Conservation (phyloP, 2,888 invertebrate genomes). For the Habrosyne pyritoides region DNA sequence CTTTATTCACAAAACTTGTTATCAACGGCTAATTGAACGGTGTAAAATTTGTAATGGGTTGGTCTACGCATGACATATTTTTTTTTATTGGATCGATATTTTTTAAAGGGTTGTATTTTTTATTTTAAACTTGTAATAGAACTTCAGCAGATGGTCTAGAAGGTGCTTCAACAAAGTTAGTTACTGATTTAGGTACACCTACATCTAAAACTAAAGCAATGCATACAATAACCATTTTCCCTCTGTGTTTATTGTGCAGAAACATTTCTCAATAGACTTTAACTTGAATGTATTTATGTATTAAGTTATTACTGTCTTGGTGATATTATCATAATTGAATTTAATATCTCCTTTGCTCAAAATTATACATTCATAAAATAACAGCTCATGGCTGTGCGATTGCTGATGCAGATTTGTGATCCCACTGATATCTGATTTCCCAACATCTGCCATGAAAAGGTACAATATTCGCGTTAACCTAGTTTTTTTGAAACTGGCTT, state of each 20-base stretch:
- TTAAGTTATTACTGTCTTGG: neutral
- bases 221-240: neutral
- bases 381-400: neutral
- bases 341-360: neutral
- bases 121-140: no score
- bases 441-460: neutral
- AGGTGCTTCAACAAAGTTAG: no score
- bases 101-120: neutral
- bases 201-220: neutral
- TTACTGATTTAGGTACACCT: no score
- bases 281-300: neutral
- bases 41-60: neutral
- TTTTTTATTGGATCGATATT: neutral
- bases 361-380: slow-evolving; percentile 1
- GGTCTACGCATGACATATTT: neutral
- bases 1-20: neutral
- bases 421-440: neutral
- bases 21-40: neutral
- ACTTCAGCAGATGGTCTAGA: no score
- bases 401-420: neutral
- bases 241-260: neutral
- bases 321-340: neutral
- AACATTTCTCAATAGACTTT: neutral
- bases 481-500: neutral
- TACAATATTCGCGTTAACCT: neutral